Base-by-base conservation (phyloP, 2,113 vertebrate species). In the Ranitomeya variabilis region DNA sequence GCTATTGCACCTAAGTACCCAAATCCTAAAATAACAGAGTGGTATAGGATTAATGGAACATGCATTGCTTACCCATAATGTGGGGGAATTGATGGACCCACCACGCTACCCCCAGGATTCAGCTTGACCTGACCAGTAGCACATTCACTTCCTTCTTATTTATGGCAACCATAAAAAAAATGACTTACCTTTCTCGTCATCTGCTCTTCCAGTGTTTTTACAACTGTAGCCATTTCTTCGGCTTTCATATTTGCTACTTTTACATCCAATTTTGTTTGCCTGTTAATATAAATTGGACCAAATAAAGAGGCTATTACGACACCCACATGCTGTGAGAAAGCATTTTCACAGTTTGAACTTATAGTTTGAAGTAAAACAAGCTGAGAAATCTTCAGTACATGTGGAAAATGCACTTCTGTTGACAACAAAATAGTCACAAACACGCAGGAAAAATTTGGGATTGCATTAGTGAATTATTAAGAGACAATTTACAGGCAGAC, bases 201-300 rank as follows among this genome's bases (percentile, higher is more conserved):
- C 14, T 97, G 95, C n/a, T 91, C 93, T 90, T 96, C 95, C 89
- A 97, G 90, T 60, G 89, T 94, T 91, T 97, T 95, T 54, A 94
- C 88, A 80, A 96, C 64, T 86, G 92, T 95, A 66, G 92, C 96
- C 94, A 97, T 95, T 93, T 98, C 97, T 81, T 96, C 96, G 89
- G 96, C 94, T 91, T 97, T 97, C 37, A 93, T 91, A 45, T 92
- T 93, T 91, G 97, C 95, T 18, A 92, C 92, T 91, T 96, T 95
- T 84, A 95, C 91, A 80, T 99, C 96, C 90, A 92, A 89, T 92
- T 97, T 99, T 76, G 96, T 89, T 92, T 96, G 94, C 89, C 98
- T 99, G 67, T 81, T 67, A 64, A 77, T 16, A 76, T 21, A 85
- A 26, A 83, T 83, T 76, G n/a, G 37, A 26, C 15, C 62, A 64